Base-by-base conservation (phyloP, 2,888 invertebrate genomes). In the Drosophila mulleri region DNA sequence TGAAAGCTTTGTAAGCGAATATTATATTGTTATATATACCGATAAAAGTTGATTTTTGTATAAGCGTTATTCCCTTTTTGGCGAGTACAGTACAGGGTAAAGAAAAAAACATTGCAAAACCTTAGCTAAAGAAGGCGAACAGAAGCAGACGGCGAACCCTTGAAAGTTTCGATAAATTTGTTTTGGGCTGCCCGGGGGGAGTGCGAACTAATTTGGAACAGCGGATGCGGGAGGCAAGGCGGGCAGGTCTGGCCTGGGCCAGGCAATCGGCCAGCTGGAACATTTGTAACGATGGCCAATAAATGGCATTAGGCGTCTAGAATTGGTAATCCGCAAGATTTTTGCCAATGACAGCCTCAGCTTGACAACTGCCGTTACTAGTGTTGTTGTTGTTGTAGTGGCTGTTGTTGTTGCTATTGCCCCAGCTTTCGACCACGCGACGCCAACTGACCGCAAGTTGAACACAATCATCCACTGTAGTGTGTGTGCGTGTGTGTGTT, bases 241-340 rank as follows among this genome's bases (percentile, higher is more conserved):
- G 8, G 8, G 29, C 8, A 8, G 29, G 29, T 8, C 29, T 29
- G 29, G 29, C 29, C 29, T 29, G 29, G 29, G 29, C 8, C 8
- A 29, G 9, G 37, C 56, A 53, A 57, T 57, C 60, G 76, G 83
- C 67, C 81, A 83, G 84, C 78, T 83, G 87, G 82, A 80, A 78
- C 81, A 84, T 89, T 86, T 90, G 82, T 89, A 84, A 84, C 88
- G 83, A 84, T 86, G 84, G 85, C 76, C 86, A 75, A 89, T 89
- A 89, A 88, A 86, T 75, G 88, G 88, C 82, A 84, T 88, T 86
- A 89, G 80, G 89, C 86, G 88, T 86, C 89, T 86, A 83, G 86
- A 86, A 84, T 86, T 90, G 87, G 90, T 90, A 88, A 88, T 88
- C 88, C 88, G 76, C 63, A 87, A 87, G 88, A 88, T 86, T 86